Percentiles rank a stretch among this genome's conserved stretches.
phyloP scores from a whole-genome alignment of 2,888 invertebrate species.

The Camponotus fellah region DNA sequence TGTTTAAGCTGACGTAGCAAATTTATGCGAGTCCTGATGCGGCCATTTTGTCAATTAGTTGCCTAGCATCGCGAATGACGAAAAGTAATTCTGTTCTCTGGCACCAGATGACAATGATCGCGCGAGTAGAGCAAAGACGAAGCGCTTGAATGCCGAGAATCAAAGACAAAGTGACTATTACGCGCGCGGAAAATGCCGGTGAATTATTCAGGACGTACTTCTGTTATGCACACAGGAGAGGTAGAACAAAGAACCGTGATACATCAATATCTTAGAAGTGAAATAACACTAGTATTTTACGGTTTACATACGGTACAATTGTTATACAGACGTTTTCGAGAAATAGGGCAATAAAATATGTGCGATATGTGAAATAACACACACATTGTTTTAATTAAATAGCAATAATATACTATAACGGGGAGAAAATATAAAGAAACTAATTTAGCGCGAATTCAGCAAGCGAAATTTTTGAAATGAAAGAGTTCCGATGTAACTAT shows the following conservation, averaged over 20 bases:
- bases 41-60: conserved; percentile 64
- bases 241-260: conserved; percentile 52
- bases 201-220: conserved; percentile 56
- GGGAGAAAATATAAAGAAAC: background rate
- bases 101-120: conserved; percentile 34
- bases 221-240: conserved; percentile 29
- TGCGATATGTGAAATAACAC: background rate
- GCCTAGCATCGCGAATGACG: conserved; percentile 12
- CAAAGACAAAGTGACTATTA: conserved; percentile 53
- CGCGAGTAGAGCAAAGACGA: conserved; percentile 46
- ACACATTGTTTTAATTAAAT: too few relatives aligned
- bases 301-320: conserved; percentile 22
- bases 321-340: background rate
- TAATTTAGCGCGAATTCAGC: background rate
- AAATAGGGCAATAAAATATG: conserved; percentile 5
- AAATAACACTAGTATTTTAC: conserved; percentile 24
- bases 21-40: conserved; percentile 20
- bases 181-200: conserved; percentile 45
- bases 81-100: conserved; percentile 46
- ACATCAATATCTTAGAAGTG: conserved; percentile 46
- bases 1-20: conserved; percentile 32
- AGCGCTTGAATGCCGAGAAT: conserved; percentile 48
- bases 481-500: conserved; percentile 28
- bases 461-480: conserved; percentile 24
- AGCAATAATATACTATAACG: conserved; percentile 1